Conservation (phyloP, 2,888 invertebrate genomes). For the Drosophila subquinaria region DNA sequence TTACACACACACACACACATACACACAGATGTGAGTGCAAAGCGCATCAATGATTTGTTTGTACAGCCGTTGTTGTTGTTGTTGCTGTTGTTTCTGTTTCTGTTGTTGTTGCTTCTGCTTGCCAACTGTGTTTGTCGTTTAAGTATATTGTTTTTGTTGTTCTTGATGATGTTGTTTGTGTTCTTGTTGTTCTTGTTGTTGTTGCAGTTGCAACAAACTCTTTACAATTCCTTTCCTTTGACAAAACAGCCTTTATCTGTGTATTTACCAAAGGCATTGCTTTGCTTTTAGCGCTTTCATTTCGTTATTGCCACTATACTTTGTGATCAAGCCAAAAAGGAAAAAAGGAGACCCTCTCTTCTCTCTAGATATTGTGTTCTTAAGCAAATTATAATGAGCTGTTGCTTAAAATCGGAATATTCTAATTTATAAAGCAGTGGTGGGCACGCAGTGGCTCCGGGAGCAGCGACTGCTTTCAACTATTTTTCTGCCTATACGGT, state of each 20-base stretch:
- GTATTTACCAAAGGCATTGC: constrained; percentile 2
- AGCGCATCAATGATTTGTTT: constrained; percentile 56
- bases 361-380: not conserved
- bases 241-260: constrained; percentile 18
- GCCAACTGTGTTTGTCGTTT: constrained; percentile 34
- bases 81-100: constrained; percentile 4
- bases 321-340: constrained; percentile 1
- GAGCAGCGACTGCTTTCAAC: no score
- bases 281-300: constrained; percentile 11
- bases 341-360: not conserved
- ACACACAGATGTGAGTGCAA: constrained; percentile 12
- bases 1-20: constrained; percentile 49
- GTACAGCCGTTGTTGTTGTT: constrained; percentile 25
- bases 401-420: no score
- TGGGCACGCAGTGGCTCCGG: no score
- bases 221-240: constrained; percentile 32
- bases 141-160: constrained; percentile 17
- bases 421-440: no score
- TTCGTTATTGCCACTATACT: constrained; percentile 13
- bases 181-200: constrained; percentile 18
- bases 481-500: no score
- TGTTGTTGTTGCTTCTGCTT: constrained; percentile 24
- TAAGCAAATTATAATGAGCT: not conserved
- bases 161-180: constrained; percentile 13
- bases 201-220: constrained; percentile 25